These are phyloP conservation scores for Chaetodon trifascialis DNA, from an alignment of 2,113 vertebrate species.

Conservation along the genomic window DNA sequence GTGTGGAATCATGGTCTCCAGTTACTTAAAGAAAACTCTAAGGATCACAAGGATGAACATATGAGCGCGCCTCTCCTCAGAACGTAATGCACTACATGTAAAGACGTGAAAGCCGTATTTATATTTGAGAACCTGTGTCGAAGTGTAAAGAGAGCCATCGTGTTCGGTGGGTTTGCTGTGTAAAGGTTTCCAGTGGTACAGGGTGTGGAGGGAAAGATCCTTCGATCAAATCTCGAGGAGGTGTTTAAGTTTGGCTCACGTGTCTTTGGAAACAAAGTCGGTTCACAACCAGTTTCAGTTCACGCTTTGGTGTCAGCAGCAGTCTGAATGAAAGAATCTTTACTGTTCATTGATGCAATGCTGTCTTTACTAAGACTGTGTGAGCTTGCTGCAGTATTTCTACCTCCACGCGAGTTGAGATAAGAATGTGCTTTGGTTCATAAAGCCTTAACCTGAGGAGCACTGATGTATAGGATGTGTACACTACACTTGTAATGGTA, in stretches of 20 bases:
- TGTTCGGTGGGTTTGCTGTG: slow-evolving; percentile 31
- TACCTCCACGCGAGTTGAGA: slow-evolving; percentile 81
- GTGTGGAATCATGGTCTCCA: slow-evolving; percentile 28
- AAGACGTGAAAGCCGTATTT: slow-evolving; percentile 58
- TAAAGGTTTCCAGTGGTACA: slow-evolving; percentile 32
- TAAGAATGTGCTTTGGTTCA: slow-evolving; percentile 76
- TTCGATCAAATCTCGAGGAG: slow-evolving; percentile 25
- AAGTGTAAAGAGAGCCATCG: slow-evolving; percentile 32
- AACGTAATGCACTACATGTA: slow-evolving; percentile 64
- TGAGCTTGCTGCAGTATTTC: slow-evolving; percentile 80
- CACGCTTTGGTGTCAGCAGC: slow-evolving; percentile 31
- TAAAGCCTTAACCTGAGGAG: slow-evolving; percentile 73
- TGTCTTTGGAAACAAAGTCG: slow-evolving; percentile 33
- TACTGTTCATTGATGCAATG: slow-evolving; percentile 34
- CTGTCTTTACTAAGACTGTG: slow-evolving; percentile 53
- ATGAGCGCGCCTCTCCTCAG: slow-evolving; percentile 43
- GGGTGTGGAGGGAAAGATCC: slow-evolving; percentile 1
- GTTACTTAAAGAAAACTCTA: slow-evolving; percentile 27
- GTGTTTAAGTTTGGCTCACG: slow-evolving; percentile 26
- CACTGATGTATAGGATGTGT: slow-evolving; percentile 78
- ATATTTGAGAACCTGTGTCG: slow-evolving; percentile 51
- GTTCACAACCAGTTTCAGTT: slow-evolving; percentile 14
- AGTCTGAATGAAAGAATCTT: slow-evolving; percentile 42
- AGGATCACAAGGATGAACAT: slow-evolving; percentile 21
- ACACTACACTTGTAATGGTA: slow-evolving; percentile 80